phyloP scores from a whole-genome alignment of 2,113 vertebrate species.

The Tupaia tana region DNA sequence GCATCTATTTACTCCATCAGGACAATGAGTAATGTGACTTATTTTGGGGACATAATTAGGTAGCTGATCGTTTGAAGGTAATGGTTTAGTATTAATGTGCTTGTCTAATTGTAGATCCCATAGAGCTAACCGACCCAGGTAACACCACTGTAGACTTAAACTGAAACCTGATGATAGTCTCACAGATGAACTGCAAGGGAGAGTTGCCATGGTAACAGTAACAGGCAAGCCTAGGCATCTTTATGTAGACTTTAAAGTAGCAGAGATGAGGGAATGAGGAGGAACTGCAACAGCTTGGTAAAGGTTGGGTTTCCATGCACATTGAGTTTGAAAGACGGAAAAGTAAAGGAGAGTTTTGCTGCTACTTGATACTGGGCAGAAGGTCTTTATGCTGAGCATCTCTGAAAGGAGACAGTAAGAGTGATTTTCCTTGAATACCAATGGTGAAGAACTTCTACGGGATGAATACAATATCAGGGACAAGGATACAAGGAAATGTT shows the following conservation, averaged over 20 bases:
- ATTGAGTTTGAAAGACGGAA: slow-evolving; percentile 40
- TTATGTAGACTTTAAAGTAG: slow-evolving; percentile 53
- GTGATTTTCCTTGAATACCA: background rate
- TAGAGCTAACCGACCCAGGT: slow-evolving; percentile 50
- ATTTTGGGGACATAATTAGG: slow-evolving; percentile 37
- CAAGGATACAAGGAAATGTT: background rate
- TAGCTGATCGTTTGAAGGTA: slow-evolving; percentile 44
- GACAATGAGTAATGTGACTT: slow-evolving; percentile 43
- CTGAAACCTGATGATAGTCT: slow-evolving; percentile 49
- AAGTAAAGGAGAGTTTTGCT: background rate
- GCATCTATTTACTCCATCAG: slow-evolving; percentile 41
- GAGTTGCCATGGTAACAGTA: slow-evolving; percentile 57
- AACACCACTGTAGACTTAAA: slow-evolving; percentile 35
- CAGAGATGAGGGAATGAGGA: slow-evolving; percentile 44
- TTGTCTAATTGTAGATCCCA: slow-evolving; percentile 57
- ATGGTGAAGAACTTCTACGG: background rate
- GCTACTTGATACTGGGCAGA: background rate
- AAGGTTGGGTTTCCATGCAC: slow-evolving; percentile 34
- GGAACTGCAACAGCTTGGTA: slow-evolving; percentile 31
- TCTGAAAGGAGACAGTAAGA: background rate
- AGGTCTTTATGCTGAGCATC: background rate
- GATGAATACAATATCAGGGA: background rate
- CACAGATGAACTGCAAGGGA: slow-evolving; percentile 25
- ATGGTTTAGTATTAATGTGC: slow-evolving; percentile 58
- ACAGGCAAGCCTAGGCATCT: slow-evolving; percentile 41